Evolutionary conservation across 2,797 vertebrate genomes (phyloP), one percentile per base, ranked within the genome.

Genomic region (Pygocentrus nattereri): DNA sequence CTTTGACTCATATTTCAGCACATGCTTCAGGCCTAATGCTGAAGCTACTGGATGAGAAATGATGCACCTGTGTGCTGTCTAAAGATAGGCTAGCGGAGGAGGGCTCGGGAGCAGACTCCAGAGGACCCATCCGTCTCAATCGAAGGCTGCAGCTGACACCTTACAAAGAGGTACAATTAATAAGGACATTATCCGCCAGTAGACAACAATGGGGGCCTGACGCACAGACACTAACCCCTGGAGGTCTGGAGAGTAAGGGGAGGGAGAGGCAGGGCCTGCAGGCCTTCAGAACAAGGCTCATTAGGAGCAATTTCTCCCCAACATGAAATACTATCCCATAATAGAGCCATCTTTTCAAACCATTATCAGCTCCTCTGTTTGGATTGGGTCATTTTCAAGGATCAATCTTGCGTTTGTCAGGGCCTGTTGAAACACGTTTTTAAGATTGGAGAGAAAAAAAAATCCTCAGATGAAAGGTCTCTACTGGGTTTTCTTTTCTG

Each of bases 101-200:
- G 91, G 89, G 91, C 89, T 90, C 88, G 90, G 85, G 91, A 92
- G 92, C 90, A 88, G 92, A 91, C 94, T 93, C 90, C 92, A 93
- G 93, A 90, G 91, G 80, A 94, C 93, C 91, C 91, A 93, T 95
- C 94, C 91, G 91, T 96, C 95, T 96, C 93, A 94, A 93, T 95
- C 93, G 91, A 92, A 91, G 91, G 86, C 91, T 93, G 91, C 89
- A 88, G 93, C 93, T 94, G 92, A 93, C 91, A 90, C 93, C 93
- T 94, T 94, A 94, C 92, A 93, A 91, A 92, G 92, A 92, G 91
- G 91, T 94, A 94, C 94, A 95, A 95, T 95, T 95, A 95, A 95
- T 95, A 95, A 94, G 94, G 89, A 92, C 89, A 94, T 94, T 95
- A 96, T 94, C 93, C 88, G 82, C 89, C 89, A 89, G 90, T 90